Evolutionary conservation across 1,140 invertebrate species (phyloP), one percentile per base, ranked within the genome.

Genomic region (Drosophila guanche): DNA sequence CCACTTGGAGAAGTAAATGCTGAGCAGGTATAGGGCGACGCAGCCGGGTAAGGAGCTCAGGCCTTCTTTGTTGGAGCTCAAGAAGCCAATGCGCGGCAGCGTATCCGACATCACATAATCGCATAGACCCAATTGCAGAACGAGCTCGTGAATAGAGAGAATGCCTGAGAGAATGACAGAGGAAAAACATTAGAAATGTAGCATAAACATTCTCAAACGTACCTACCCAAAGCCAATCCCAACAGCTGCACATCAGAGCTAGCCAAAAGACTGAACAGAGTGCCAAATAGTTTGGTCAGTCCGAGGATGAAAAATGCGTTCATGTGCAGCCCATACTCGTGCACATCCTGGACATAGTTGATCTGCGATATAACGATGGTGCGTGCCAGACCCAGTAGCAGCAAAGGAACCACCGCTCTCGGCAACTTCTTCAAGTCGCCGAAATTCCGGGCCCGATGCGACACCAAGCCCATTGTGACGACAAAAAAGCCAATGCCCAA

Each of bases 291-390:
- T 93, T 97, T 98, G 4, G 97, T 95, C 45, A 95, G 92, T 23
- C 96, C 97, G 40, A 99, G 91, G 1, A 97, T 99, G 60, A 98
- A 95, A 89, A 99, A 99, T 90, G 99, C 99, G 91, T 99, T 99
- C 97, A 98, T 98, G 92, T 99, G 98, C 4, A 96, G 93, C 3
- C 98, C 98, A 93, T 99, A 99, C 90, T 99, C 98, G 5, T 95
- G 94, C 0, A 97, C 93, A 91, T 98, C 96, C 84, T 96, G 95
- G 56, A 97, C 95, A 92, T 99, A 99, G 58, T 96, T 93, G 3
- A 95, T 90, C 60, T 93, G 80, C 83, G 94, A 94, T 8, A 95
- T 92, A n/a, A 94, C 90, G 2, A 95, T 27, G 62, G 93, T 94
- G 79, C 98, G 93, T 0, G 92, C 89, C 3, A 96, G 58, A 4